Conservation (phyloP, 1,140 invertebrate species). For the Atopsyche davidsoni region DNA sequence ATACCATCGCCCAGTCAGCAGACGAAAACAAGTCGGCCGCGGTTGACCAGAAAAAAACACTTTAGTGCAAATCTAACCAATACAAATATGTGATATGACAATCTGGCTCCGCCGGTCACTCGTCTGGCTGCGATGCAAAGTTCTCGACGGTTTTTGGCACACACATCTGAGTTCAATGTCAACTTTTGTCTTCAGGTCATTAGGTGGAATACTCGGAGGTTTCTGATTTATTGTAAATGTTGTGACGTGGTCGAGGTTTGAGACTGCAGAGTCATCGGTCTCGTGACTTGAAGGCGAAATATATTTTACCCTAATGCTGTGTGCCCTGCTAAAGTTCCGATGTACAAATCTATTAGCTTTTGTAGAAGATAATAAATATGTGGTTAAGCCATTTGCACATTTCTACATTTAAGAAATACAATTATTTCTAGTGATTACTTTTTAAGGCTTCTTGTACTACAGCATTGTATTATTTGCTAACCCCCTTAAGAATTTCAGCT, state of each 20-base stretch:
- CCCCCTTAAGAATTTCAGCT: no score
- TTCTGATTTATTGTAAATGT: no score
- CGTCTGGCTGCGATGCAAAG: background rate
- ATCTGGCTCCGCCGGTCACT: background rate
- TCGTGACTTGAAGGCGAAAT: no score
- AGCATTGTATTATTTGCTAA: background rate
- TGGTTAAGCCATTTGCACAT: slow-evolving; percentile 3
- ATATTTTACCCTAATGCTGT: no score
- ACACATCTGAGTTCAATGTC: no score
- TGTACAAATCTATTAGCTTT: background rate
- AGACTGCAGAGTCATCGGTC: no score
- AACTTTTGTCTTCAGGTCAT: no score
- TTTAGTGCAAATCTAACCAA: slow-evolving; percentile 24
- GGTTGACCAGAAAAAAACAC: slow-evolving; percentile 18
- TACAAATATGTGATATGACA: slow-evolving; percentile 20
- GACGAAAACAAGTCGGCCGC: background rate
- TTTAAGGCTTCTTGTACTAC: background rate
- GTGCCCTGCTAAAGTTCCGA: background rate
- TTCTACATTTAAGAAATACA: slow-evolving; percentile 4
- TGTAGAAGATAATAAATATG: background rate
- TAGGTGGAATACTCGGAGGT: no score
- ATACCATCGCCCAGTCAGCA: background rate
- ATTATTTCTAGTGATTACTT: slow-evolving; percentile 1
- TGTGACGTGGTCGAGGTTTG: no score
- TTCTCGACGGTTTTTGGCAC: no score